A percentile compares a stretch with the other conserved stretches of the same genome.
Evolutionary conservation across 2,888 invertebrate genomes (phyloP).

Genomic region (Macroteleia sp.): DNA sequence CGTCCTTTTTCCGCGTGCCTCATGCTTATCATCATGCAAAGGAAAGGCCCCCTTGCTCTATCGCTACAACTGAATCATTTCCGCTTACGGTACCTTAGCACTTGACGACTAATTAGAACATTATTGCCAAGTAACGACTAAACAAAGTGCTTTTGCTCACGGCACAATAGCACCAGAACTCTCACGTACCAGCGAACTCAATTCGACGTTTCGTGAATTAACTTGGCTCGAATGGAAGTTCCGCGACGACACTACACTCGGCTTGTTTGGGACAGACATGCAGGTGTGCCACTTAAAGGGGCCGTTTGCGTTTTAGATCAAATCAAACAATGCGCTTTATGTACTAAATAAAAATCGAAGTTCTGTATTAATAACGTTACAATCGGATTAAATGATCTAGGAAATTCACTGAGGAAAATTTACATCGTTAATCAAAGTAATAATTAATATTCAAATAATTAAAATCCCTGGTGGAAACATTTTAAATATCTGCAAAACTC

Average conservation of each 20-base stretch:
- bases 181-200: slow-evolving; percentile 46
- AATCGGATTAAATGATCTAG: too few species aligned
- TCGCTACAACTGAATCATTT: slow-evolving; percentile 71
- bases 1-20: slow-evolving; percentile 48
- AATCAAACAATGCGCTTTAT: slow-evolving; percentile 19
- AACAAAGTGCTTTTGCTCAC: slow-evolving; percentile 45
- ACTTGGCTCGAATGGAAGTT: slow-evolving; percentile 1
- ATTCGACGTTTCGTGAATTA: slow-evolving; percentile 32
- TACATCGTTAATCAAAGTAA: too few species aligned
- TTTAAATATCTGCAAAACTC: too few species aligned
- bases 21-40: slow-evolving; percentile 41
- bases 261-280: neutral
- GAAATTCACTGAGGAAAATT: too few species aligned
- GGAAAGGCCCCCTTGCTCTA: slow-evolving; percentile 41
- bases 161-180: slow-evolving; percentile 46
- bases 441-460: too few species aligned
- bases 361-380: too few species aligned
- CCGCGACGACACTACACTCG: too few species aligned
- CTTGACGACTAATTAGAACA: slow-evolving; percentile 75
- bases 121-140: slow-evolving; percentile 66
- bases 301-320: neutral
- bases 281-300: slow-evolving; percentile 14
- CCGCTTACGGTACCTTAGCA: slow-evolving; percentile 76
- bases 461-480: too few species aligned
- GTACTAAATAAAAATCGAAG: too few species aligned